Percentiles rank a stretch among this genome's conserved stretches.
Evolutionary conservation across 2,888 invertebrate genomes (phyloP).

Genomic region (Drosophila yooni): DNA sequence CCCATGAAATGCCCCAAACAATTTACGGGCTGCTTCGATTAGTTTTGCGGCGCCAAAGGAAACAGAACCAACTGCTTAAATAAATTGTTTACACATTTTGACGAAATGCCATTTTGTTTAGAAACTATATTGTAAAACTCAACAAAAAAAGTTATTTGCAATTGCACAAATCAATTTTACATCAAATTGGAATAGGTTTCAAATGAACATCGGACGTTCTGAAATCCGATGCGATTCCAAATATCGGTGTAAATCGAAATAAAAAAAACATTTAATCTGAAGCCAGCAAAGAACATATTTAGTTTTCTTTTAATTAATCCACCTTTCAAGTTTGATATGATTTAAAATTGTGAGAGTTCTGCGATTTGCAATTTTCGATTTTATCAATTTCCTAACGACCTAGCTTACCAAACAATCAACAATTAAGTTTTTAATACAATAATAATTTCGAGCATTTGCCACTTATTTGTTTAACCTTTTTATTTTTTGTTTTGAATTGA

Average conservation of each 20-base stretch:
- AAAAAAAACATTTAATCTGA: neutral
- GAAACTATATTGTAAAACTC: neutral
- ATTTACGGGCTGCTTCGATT: conserved; percentile 39
- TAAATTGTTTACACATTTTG: neutral
- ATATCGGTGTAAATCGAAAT: neutral
- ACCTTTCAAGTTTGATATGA: neutral
- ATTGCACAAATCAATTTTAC: neutral
- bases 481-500: neutral
- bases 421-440: neutral
- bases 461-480: neutral
- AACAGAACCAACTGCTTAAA: neutral
- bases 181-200: neutral
- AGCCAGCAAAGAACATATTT: neutral
- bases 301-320: neutral
- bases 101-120: neutral
- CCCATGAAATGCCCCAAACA: conserved; percentile 58
- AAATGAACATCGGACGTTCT: neutral
- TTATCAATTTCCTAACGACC: neutral
- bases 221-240: neutral
- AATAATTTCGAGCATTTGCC: neutral
- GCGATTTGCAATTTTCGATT: neutral
- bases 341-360: neutral
- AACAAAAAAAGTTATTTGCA: neutral
- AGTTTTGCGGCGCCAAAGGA: conserved; percentile 61
- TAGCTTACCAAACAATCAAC: neutral